Base-by-base conservation (phyloP, 2,797 vertebrate genomes). In the Liparis tanakae region DNA sequence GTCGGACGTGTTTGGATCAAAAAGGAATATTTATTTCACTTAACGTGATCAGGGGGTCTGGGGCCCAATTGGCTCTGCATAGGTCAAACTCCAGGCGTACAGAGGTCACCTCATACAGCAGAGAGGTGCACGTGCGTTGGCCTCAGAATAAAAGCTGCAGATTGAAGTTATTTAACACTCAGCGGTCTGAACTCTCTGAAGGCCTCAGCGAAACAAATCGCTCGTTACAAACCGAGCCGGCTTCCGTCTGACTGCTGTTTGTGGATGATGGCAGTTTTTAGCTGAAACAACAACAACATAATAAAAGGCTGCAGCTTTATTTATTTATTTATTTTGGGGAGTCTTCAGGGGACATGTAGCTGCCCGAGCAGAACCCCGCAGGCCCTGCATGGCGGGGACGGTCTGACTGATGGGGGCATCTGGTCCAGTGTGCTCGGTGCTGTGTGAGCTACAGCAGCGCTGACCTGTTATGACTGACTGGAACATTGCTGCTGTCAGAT, bases 401-500 rank as follows among this genome's bases (percentile, higher is more conserved):
- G 30, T 12, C n/a, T 65, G 79, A 37, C 36, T 22, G 59, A 17
- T 14, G 1, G 51, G n/a, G 6, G 61, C 51, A 51, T 5, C 10
- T 6, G 20, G 34, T 10, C 43, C 72, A 41, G 55, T 22, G 43
- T 58, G 76, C 61, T 72, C 14, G 30, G 57, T 15, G 67, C 25
- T 30, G n/a, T 41, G 55, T 43, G 64, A 44, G 5, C 14, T 4
- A 7, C 48, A 54, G 78, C 72, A 61, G 72, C 59, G 5, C 57
- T 54, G 20, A 17, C 39, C 36, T 30, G 70, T 44, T 67, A 0
- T 57, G 64, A 69, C 58, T 73, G 70, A 75, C 9, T 70, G 79
- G 82, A 57, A 67, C 50, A 68, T 81, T 70, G 56, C 63, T 71
- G 75, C 79, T 84, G 82, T 78, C 83, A 87, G n/a, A 48, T 85